Conservation (phyloP, 2,888 invertebrate genomes). For the Oscheius onirici region DNA sequence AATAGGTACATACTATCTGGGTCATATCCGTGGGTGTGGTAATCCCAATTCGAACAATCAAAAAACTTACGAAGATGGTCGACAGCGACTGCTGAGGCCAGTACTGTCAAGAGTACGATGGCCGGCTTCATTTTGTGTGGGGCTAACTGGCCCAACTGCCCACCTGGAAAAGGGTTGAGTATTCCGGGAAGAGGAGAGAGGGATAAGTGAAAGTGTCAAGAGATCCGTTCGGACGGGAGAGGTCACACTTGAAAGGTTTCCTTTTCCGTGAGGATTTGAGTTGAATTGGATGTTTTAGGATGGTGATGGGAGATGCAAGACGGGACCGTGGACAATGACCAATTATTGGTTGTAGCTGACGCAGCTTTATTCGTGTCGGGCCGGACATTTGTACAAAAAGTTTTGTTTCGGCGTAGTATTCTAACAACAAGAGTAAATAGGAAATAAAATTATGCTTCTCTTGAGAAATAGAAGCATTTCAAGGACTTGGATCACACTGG, state of each 20-base stretch:
- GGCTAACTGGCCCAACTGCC: slow-evolving; percentile 14
- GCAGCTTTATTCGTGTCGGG: background rate
- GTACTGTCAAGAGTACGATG: background rate
- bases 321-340: background rate
- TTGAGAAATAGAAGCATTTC: too few relatives aligned
- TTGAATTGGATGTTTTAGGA: background rate
- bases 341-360: background rate
- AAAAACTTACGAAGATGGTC: slow-evolving; percentile 27
- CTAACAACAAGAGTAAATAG: too few relatives aligned
- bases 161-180: slow-evolving; percentile 2
- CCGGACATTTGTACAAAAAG: background rate
- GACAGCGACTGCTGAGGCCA: slow-evolving; percentile 1
- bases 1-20: too few relatives aligned
- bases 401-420: too few relatives aligned
- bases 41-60: background rate
- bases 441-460: too few relatives aligned
- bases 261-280: background rate
- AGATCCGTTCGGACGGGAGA: slow-evolving; percentile 9
- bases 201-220: background rate
- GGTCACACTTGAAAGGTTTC: background rate
- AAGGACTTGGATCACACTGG: too few relatives aligned
- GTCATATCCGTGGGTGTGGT: slow-evolving; percentile 2
- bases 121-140: slow-evolving; percentile 23
- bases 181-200: background rate
- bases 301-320: background rate